Conservation (phyloP, 2,113 vertebrate species). For the Phyllopteryx taeniolatus region DNA sequence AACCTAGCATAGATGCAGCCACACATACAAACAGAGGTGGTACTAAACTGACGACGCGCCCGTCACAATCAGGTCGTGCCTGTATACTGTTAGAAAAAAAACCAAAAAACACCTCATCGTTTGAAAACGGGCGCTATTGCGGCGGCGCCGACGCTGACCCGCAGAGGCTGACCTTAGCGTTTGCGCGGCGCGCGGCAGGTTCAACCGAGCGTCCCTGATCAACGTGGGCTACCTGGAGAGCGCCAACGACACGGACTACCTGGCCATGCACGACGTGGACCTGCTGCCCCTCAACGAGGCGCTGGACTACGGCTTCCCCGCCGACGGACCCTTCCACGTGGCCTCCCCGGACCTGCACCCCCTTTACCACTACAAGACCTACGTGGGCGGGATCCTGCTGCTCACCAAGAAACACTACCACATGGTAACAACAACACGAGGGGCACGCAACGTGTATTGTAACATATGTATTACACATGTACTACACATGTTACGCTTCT, state of each 20-base stretch:
- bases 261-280: conserved; percentile 98
- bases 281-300: conserved; percentile 89
- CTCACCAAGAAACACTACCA: conserved; percentile 92
- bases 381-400: conserved; percentile 93
- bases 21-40: too few relatives aligned
- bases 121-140: too few relatives aligned
- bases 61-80: too few relatives aligned
- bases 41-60: too few relatives aligned
- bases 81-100: too few relatives aligned
- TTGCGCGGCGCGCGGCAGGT: conserved; percentile 66
- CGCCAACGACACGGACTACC: conserved; percentile 91
- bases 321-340: conserved; percentile 90
- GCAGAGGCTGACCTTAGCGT: too few relatives aligned
- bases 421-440: conserved; percentile 68
- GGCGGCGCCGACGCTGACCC: too few relatives aligned
- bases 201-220: conserved; percentile 93
- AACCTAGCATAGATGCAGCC: too few relatives aligned
- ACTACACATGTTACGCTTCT: too few relatives aligned
- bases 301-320: conserved; percentile 89
- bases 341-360: conserved; percentile 95
- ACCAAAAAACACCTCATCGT: too few relatives aligned
- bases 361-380: conserved; percentile 95
- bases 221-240: conserved; percentile 94
- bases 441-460: too few relatives aligned
- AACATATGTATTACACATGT: too few relatives aligned